A percentile compares a stretch with the other conserved stretches of the same genome.
Evolutionary conservation across 1,140 invertebrate species (phyloP).

Genomic region (Agrypnia vestita): DNA sequence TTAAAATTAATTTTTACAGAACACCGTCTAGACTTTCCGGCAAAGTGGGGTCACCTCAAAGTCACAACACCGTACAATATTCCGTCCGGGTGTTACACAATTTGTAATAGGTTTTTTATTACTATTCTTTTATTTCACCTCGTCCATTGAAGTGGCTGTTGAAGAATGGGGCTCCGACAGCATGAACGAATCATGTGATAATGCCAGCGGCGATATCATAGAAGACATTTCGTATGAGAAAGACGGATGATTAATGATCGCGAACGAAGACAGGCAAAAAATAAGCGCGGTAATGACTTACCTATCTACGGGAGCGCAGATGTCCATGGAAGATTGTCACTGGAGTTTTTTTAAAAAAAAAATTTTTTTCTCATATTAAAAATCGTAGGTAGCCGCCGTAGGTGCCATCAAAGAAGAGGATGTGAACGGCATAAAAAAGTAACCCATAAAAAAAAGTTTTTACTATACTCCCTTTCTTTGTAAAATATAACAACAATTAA

Average conservation of each 20-base stretch:
- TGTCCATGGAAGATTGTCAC: neutral
- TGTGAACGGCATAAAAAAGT: no score
- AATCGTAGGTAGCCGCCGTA: no score
- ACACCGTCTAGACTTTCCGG: no score
- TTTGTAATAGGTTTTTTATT: conserved; percentile 16
- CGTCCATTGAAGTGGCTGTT: conserved; percentile 4
- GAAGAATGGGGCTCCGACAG: conserved; percentile 10
- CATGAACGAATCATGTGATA: conserved; percentile 8
- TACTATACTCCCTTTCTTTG: no score
- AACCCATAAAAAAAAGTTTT: no score
- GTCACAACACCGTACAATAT: no score
- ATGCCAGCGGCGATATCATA: conserved; percentile 5
- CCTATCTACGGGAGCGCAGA: conserved; percentile 8
- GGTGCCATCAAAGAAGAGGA: no score
- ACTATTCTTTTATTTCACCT: neutral
- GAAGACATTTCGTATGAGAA: neutral
- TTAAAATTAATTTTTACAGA: no score
- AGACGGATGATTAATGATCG: neutral
- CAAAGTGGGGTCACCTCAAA: no score
- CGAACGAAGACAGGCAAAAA: conserved; percentile 8
- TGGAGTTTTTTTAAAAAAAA: no score
- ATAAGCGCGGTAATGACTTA: conserved; percentile 5
- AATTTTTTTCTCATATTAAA: no score
- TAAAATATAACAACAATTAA: no score
- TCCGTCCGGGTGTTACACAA: conserved; percentile 7